Base-by-base conservation (phyloP, 2,797 vertebrate species). In the Rhinella marina region DNA sequence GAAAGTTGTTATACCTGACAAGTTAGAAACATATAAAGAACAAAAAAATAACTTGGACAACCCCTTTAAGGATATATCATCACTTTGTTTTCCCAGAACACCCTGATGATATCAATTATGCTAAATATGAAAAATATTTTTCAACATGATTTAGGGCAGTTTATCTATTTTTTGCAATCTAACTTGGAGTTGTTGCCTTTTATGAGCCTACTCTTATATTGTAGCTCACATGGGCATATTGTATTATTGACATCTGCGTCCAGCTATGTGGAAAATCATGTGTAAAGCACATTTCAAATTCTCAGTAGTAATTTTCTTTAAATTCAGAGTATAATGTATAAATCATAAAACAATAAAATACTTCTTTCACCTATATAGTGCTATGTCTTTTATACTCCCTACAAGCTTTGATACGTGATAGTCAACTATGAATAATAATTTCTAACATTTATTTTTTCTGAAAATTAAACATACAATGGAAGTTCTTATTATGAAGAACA, bases 241-340 rank as follows among this genome's bases (percentile, higher is more conserved):
- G 56, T 79, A 17, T 57, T 19, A 79, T 12, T 79, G 77, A 79
- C 77, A 57, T 29, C 12, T 57, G n/a, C 77, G 29, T 79, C 13
- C 5, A 14, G 52, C 25, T 29, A 29, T 79, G 19, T 79, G 7
- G 13, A 79, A n/a, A 23, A 59, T 57, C 13, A n/a, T 52, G 76
- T 54, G 16, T 52, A 54, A 52, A 52, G 12, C 54, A 78, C 17
- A 41, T 41, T 48, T 48, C 7, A 41, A 12, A 73, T 48, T 73
- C 70, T 73, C 70, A 19, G 27, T 41, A 70, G 70, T 73, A 48
- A 4, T 32, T 32, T 73, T 48, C 29, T 32, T 7, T 32, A 32
- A 41, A 32, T 72, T 32, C 16, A 72, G 13, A 19, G 13, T 72
- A 1, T 29, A 29, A 68, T 29, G 27, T 68, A 68, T 68, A 27